A percentile compares a stretch with the other conserved stretches of the same genome.
Evolutionary conservation across 2,797 vertebrate species (phyloP).

Genomic region (Pogonophryne albipinna): DNA sequence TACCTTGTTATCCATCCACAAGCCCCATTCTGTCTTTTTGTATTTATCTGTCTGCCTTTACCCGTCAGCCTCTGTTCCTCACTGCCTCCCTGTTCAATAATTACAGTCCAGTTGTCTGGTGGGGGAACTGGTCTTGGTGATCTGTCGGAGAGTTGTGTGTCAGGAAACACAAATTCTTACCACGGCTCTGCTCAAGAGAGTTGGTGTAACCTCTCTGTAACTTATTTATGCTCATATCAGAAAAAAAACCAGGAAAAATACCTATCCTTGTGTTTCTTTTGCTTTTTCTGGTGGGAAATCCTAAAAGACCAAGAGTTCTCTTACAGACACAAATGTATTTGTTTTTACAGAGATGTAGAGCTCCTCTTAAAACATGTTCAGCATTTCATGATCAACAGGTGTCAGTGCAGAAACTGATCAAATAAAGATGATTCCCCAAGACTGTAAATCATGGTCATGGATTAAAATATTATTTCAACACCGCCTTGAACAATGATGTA

Average conservation of each 20-base stretch:
- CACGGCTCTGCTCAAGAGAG: constrained; percentile 14
- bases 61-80: constrained; percentile 55
- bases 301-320: neutral
- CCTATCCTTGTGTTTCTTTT: neutral
- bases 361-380: constrained; percentile 1
- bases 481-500: constrained; percentile 51
- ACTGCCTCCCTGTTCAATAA: constrained; percentile 64
- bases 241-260: constrained; percentile 6
- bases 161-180: constrained; percentile 6
- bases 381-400: constrained; percentile 21
- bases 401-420: neutral
- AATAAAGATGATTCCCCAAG: constrained; percentile 32
- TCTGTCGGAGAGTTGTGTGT: constrained; percentile 45
- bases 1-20: constrained; percentile 76
- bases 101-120: constrained; percentile 71
- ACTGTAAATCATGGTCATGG: constrained; percentile 35
- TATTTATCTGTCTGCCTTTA: constrained; percentile 72
- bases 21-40: constrained; percentile 67
- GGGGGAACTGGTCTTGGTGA: constrained; percentile 39
- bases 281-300: neutral
- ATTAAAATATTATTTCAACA: constrained; percentile 47
- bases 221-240: constrained; percentile 36
- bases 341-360: neutral
- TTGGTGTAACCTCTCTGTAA: constrained; percentile 5
- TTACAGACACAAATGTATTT: neutral